A percentile compares a stretch with the other conserved stretches of the same genome.
phyloP scores from a whole-genome alignment of 1,140 invertebrate genomes.

The Berghia stephanieae region DNA sequence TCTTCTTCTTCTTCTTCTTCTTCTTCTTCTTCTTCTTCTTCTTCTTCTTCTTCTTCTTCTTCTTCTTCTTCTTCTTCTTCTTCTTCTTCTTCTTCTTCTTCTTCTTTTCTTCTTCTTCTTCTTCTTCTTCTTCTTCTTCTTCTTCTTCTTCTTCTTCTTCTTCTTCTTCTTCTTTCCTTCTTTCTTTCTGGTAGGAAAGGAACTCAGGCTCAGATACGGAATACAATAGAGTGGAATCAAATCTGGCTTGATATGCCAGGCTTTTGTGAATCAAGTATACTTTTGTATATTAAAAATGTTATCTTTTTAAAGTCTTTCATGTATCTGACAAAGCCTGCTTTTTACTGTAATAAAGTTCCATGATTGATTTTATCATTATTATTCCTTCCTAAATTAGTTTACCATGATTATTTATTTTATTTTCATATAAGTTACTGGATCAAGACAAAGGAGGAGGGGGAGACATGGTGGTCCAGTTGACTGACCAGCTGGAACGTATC shows the following conservation, averaged over 20 bases:
- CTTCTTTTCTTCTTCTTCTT: not conserved
- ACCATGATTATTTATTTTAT: not conserved
- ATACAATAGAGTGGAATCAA: no score
- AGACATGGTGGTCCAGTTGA: slow-evolving; percentile 42
- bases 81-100: not conserved
- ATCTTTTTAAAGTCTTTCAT: no score
- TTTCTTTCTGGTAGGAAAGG: not conserved
- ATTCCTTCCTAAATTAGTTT: not conserved
- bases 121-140: not conserved
- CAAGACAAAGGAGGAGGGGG: slow-evolving; percentile 26
- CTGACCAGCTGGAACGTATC: slow-evolving; percentile 44
- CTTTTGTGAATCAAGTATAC: no score
- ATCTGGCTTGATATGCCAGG: no score
- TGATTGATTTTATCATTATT: not conserved
- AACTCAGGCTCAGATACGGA: no score
- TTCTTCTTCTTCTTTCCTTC: not conserved
- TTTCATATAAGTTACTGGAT: slow-evolving; percentile 19
- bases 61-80: no score
- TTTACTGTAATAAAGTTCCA: no score
- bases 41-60: no score
- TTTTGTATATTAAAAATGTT: no score
- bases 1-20: no score
- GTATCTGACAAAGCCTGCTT: no score
- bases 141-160: not conserved
- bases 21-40: no score